These are phyloP conservation scores for Momotus momota DNA, from an alignment of 2,797 vertebrate genomes.

Conservation along the genomic window DNA sequence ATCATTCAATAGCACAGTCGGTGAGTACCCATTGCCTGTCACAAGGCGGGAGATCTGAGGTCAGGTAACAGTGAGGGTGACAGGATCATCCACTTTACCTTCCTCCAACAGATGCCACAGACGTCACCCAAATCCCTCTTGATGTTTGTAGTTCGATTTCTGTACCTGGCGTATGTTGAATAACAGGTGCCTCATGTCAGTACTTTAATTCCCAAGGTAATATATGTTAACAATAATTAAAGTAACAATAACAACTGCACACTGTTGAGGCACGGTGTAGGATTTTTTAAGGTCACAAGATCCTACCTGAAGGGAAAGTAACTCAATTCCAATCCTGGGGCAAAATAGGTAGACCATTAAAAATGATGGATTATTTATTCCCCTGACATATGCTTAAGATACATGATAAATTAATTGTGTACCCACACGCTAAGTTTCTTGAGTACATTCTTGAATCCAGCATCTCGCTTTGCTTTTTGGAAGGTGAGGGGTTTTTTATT, in stretches of 20 bases:
- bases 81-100: background rate
- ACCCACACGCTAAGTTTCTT: background rate
- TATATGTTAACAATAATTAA: background rate
- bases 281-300: background rate
- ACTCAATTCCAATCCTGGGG: background rate
- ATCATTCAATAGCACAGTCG: background rate
- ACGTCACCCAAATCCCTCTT: background rate
- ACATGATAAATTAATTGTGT: background rate
- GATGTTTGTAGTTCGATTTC: background rate
- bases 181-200: background rate
- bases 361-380: background rate
- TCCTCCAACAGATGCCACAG: background rate
- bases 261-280: background rate
- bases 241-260: background rate
- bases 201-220: background rate
- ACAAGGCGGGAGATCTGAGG: background rate
- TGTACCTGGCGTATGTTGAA: background rate
- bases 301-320: background rate
- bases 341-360: background rate
- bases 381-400: background rate
- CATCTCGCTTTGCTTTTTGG: background rate
- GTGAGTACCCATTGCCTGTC: background rate
- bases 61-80: background rate
- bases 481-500: background rate
- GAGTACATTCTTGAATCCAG: background rate